phyloP scores from a whole-genome alignment of 23 tunicate genomes.

The Clavelina lepadiformis region DNA sequence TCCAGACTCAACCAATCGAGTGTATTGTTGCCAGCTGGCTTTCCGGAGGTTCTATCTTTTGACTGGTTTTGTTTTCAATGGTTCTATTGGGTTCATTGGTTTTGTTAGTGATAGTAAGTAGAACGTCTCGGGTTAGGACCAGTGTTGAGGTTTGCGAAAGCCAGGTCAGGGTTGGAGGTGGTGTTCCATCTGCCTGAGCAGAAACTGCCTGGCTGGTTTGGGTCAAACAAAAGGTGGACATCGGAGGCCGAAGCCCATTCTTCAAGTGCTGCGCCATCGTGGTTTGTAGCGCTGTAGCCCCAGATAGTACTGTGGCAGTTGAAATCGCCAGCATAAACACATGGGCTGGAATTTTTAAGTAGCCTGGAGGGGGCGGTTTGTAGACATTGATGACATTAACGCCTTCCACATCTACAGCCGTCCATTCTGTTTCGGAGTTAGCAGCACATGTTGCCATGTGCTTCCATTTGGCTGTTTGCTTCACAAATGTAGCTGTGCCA shows the following conservation, averaged over 20 bases:
- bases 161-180: not conserved
- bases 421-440: not conserved
- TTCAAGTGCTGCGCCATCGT: not conserved
- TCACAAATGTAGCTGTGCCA: constrained; percentile 4
- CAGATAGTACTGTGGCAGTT: constrained; percentile 6
- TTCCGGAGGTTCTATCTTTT: too few species aligned
- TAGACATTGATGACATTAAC: not conserved
- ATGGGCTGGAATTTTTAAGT: not conserved
- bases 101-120: not conserved
- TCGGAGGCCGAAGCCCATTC: not conserved
- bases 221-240: not conserved
- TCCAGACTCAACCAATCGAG: too few species aligned
- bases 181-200: constrained; percentile 15
- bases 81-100: constrained; percentile 2
- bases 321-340: constrained; percentile 1
- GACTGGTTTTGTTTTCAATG: constrained; percentile 1
- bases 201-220: constrained; percentile 4
- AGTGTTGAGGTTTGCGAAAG: not conserved
- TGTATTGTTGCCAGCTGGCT: too few species aligned
- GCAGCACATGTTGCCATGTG: not conserved
- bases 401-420: constrained; percentile 6
- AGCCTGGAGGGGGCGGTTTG: not conserved
- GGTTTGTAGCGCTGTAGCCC: constrained; percentile 1
- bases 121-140: not conserved
- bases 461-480: not conserved